These are phyloP conservation scores for Spilogale gracilis DNA, from an alignment of 2,113 vertebrate species.

Conservation along the genomic window DNA sequence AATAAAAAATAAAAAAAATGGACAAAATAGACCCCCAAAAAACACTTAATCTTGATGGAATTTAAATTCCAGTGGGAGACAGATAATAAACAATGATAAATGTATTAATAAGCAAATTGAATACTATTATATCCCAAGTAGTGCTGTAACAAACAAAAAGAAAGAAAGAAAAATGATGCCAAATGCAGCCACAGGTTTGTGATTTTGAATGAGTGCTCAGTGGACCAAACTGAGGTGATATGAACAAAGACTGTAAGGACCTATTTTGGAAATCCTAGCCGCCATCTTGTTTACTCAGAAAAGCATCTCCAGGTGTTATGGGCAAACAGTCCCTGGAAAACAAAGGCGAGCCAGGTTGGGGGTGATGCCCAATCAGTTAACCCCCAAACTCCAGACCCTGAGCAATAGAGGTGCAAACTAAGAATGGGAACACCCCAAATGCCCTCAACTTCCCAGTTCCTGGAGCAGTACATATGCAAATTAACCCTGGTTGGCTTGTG, in stretches of 20 bases:
- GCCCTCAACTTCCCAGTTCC: too few species aligned
- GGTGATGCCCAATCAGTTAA: too few species aligned
- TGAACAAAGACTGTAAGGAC: neutral
- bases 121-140: neutral
- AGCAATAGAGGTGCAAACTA: too few species aligned
- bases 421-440: too few species aligned
- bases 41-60: neutral
- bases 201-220: neutral
- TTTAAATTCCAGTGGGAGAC: neutral
- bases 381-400: too few species aligned
- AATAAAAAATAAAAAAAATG: neutral
- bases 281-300: too few species aligned
- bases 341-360: too few species aligned
- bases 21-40: neutral
- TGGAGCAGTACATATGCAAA: too few species aligned
- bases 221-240: neutral
- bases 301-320: too few species aligned
- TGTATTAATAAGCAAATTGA: constrained; percentile 12
- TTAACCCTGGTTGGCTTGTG: too few species aligned
- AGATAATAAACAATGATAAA: constrained; percentile 48
- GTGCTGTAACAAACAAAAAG: neutral
- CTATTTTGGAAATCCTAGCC: too few species aligned
- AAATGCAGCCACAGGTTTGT: neutral
- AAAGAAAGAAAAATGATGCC: neutral
- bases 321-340: too few species aligned